Percentiles rank a stretch among this genome's conserved stretches.
Conservation (phyloP, 2,888 invertebrate genomes). For the Norana najaformis region DNA sequence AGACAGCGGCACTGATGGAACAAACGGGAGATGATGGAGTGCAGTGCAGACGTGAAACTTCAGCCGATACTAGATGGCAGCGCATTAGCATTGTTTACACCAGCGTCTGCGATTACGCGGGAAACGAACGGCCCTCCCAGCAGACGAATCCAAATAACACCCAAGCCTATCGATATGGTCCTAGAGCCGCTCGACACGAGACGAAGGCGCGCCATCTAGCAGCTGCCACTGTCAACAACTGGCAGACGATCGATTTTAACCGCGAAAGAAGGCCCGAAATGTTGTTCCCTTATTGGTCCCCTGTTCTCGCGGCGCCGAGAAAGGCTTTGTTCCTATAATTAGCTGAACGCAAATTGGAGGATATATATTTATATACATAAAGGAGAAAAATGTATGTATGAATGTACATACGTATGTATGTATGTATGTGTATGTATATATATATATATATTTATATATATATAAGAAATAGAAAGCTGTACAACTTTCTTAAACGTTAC, state of each 20-base stretch:
- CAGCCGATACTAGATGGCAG: neutral
- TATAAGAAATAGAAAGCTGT: too few species aligned
- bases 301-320: neutral
- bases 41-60: neutral
- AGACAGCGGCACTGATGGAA: neutral
- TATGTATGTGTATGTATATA: too few species aligned
- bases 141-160: neutral
- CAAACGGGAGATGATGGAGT: neutral
- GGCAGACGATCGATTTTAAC: neutral
- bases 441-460: too few species aligned
- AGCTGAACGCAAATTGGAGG: too few species aligned
- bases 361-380: neutral
- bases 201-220: too few species aligned
- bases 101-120: conserved; percentile 1
- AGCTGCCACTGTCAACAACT: neutral
- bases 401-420: too few species aligned
- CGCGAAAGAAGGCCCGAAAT: neutral
- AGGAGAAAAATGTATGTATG: too few species aligned
- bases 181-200: too few species aligned
- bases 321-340: neutral
- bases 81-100: neutral
- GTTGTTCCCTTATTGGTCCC: conserved; percentile 3
- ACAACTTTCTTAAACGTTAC: too few species aligned
- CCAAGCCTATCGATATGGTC: neutral
- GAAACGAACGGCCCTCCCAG: neutral